Evolutionary conservation across 2,797 vertebrate genomes (phyloP).

Genomic region (Paramormyrops hopkinsi): DNA sequence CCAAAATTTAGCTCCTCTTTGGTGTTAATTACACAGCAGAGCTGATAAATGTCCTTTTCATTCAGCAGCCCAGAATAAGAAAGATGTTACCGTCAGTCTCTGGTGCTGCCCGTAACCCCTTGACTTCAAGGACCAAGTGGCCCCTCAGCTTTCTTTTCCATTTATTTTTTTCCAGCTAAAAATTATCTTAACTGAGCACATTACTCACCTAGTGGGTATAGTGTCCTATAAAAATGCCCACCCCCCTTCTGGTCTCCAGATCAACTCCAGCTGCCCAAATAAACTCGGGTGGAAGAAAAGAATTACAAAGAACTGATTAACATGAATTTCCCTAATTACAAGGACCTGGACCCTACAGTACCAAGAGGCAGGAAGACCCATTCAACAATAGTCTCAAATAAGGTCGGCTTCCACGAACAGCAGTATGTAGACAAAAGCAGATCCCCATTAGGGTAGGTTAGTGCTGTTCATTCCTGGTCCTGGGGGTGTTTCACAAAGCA

Average conservation of each 20-base stretch:
- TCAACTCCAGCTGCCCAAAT: neutral
- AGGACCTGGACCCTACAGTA: neutral
- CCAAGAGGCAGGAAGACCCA: neutral
- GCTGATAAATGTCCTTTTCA: neutral
- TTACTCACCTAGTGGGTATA: conserved; percentile 26
- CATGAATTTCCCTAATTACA: neutral
- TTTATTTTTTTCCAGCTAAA: conserved; percentile 5
- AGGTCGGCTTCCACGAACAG: neutral
- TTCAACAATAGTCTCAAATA: neutral
- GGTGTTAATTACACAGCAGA: neutral
- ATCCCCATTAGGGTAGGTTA: neutral
- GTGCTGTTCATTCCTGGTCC: neutral
- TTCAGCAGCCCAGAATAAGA: neutral
- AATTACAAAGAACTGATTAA: neutral
- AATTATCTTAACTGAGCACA: conserved; percentile 28
- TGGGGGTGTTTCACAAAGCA: neutral
- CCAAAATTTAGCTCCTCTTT: neutral
- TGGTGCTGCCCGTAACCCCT: neutral
- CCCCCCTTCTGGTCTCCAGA: neutral
- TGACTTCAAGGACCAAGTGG: neutral
- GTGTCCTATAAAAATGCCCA: conserved; percentile 15
- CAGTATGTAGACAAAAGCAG: neutral
- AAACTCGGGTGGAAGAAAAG: neutral
- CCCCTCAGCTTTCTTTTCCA: neutral
- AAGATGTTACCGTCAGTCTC: neutral